A percentile compares a stretch with the other conserved stretches of the same genome.
Evolutionary conservation across 2,888 invertebrate species (phyloP).

Genomic region (Leptopilina myrica): DNA sequence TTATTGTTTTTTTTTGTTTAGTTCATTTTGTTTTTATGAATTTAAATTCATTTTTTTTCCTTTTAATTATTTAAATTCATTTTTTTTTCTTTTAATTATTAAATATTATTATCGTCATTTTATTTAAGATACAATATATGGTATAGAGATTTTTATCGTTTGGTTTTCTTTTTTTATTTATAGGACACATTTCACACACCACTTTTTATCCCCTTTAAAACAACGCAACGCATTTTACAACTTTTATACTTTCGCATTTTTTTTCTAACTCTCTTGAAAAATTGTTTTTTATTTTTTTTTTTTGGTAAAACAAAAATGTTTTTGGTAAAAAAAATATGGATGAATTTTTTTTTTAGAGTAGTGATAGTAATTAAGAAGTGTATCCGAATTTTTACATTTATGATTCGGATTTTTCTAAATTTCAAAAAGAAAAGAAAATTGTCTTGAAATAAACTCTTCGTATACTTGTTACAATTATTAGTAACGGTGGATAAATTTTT

Average conservation of each 20-base stretch:
- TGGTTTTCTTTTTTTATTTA: neutral
- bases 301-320: neutral
- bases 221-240: neutral
- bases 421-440: too few species aligned
- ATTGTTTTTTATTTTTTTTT: neutral
- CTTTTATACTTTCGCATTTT: slow-evolving; percentile 8
- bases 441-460: too few species aligned
- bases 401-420: too few species aligned
- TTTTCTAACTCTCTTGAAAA: slow-evolving; percentile 4
- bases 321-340: neutral
- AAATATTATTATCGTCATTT: slow-evolving; percentile 29
- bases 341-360: too few species aligned
- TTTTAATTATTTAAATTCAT: neutral
- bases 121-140: neutral
- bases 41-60: neutral
- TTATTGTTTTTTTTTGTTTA: neutral
- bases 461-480: too few species aligned
- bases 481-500: too few species aligned
- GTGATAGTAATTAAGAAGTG: too few species aligned
- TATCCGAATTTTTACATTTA: too few species aligned
- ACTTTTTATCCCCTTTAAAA: slow-evolving; percentile 6
- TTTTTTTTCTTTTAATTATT: neutral
- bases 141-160: neutral
- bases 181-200: neutral
- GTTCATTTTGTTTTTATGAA: neutral